Base-by-base conservation (phyloP, 2,888 invertebrate species). In the Falcaria lacertinaria region DNA sequence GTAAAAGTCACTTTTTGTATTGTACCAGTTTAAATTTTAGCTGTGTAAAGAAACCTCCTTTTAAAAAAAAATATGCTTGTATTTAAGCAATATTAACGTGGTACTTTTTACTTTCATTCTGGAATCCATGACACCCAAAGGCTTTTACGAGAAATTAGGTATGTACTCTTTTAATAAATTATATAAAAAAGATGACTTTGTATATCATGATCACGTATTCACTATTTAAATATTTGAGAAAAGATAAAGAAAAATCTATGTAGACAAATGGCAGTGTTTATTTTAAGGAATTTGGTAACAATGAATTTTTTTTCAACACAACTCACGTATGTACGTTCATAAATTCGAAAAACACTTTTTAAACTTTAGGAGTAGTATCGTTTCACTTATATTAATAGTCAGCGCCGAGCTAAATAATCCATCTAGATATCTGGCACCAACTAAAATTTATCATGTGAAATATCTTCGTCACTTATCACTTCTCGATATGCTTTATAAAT, bases 201-300 rank as follows among this genome's bases (percentile, higher is more conserved):
- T 22, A 7, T 22, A 7, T 22, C 1, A 1, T 22, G 22, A 19
- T 19, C 11, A 25, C 11, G 11, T n/a, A n/a, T n/a, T 7, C 11
- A 28, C 8, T 19, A 19, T 19, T 6, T 19, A 3, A 8, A 11
- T 11, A 3, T 28, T 28, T 28, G 11, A 11, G 44, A 35, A 15
- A 41, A 34, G 50, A 54, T 55, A 45, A 54, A 52, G 59, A 53
- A 58, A 57, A 49, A 4, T 7, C 41, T 16, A 47, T 35, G 39
- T 72, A 79, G 78, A 86, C 80, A 84, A 85, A 79, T 88, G 87
- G 88, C 86, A 88, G 87, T 89, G 84, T 87, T 88, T 87, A 84
- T 79, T 83, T 59, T 50, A 77, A 76, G 80, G 83, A 84, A 81
- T 74, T 69, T 28, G 28, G 61, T 84, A 88, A 89, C 87, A 83